These are phyloP conservation scores for Lepisosteus oculatus DNA, from an alignment of 2,113 vertebrate species.

Conservation along the genomic window DNA sequence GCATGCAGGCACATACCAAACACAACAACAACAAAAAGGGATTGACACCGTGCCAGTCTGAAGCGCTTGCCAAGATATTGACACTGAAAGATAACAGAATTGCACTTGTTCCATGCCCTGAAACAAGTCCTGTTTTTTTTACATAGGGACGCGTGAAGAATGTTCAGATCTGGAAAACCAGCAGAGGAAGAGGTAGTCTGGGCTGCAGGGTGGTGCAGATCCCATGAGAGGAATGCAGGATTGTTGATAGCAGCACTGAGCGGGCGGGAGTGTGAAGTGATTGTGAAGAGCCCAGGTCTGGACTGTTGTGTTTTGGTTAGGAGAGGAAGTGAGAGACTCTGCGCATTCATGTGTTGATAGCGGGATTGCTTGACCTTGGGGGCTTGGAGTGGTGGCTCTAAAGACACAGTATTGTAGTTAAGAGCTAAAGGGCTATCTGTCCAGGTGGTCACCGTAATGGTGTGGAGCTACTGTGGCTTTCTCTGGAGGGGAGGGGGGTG, in stretches of 20 bases:
- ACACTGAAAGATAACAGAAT: too few species aligned
- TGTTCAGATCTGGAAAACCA: not conserved
- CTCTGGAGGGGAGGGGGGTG: too few species aligned
- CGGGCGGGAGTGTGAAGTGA: not conserved
- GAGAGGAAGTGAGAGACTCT: not conserved
- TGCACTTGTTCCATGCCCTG: too few species aligned
- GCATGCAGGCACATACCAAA: constrained; percentile 41
- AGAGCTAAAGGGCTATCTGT: too few species aligned
- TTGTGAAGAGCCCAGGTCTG: not conserved
- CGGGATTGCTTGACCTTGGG: not conserved
- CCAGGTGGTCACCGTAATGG: too few species aligned
- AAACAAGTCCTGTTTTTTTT: too few species aligned
- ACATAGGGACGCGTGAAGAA: not conserved
- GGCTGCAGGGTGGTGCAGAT: not conserved
- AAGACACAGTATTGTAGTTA: too few species aligned
- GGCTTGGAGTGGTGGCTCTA: too few species aligned
- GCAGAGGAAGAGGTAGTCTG: not conserved
- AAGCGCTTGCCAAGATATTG: too few species aligned
- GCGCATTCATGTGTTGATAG: not conserved
- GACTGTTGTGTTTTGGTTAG: constrained; percentile 1
- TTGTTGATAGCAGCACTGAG: not conserved
- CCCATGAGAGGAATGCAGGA: not conserved
- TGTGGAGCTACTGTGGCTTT: too few species aligned
- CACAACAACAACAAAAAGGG: constrained; percentile 11
- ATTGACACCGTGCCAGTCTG: too few species aligned